A percentile compares a stretch with the other conserved stretches of the same genome.
Evolutionary conservation across 2,113 vertebrate species (phyloP).

Genomic region (Pluvianellus socialis): DNA sequence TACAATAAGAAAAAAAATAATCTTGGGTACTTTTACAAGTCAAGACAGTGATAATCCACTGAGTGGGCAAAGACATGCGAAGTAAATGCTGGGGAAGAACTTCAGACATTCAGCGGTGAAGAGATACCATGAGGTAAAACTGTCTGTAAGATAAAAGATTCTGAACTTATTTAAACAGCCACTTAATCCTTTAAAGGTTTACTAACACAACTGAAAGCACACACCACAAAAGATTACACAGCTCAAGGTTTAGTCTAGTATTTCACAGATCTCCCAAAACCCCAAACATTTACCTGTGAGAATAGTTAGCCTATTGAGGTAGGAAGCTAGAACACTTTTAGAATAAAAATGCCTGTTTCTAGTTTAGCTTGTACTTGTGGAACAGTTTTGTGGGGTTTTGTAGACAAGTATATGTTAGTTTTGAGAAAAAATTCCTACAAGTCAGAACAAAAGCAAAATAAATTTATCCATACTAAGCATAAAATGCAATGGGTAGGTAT

Average conservation of each 20-base stretch:
- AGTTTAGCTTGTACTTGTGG: not conserved
- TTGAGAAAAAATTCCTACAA: not conserved
- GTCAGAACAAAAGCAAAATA: not conserved
- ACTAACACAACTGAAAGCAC: not conserved
- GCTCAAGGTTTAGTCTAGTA: not conserved
- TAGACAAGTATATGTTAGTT: accelerated
- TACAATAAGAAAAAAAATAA: not conserved
- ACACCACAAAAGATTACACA: not conserved
- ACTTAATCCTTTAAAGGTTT: not conserved
- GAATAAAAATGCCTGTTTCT: not conserved
- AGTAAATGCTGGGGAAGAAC: not conserved
- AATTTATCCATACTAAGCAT: not conserved
- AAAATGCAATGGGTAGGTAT: not conserved
- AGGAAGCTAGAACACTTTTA: not conserved
- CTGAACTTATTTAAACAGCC: not conserved
- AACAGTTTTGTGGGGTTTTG: not conserved
- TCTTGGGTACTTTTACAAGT: not conserved
- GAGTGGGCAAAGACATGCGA: not conserved
- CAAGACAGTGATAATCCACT: not conserved
- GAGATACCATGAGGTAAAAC: not conserved
- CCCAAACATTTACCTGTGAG: not conserved
- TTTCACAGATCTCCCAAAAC: not conserved
- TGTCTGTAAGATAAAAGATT: not conserved
- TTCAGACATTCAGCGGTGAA: not conserved
- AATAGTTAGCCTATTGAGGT: not conserved